Conservation (phyloP, 2,888 invertebrate genomes). For the Cryptus armator region DNA sequence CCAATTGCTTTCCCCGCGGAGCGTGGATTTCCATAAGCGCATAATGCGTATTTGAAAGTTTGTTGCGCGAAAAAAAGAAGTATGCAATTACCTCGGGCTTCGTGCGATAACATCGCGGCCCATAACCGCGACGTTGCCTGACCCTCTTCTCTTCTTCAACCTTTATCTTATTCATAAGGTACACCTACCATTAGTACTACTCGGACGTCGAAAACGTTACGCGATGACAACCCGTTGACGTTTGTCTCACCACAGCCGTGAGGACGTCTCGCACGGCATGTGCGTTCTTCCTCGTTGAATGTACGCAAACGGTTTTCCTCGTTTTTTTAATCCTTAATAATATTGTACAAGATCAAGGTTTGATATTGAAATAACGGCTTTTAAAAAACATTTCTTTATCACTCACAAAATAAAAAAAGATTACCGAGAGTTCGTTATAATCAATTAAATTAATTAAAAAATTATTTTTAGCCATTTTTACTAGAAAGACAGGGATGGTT, state of each 20-base stretch:
- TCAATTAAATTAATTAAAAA: too few species aligned
- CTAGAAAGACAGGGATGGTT: too few species aligned
- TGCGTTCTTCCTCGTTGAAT: neutral
- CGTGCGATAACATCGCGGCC: conserved; percentile 61
- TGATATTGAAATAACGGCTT: neutral
- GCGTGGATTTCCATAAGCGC: conserved; percentile 35
- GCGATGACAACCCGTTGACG: conserved; percentile 63
- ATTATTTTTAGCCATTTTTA: too few species aligned
- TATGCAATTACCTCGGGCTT: conserved; percentile 56
- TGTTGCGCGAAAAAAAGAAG: conserved; percentile 41
- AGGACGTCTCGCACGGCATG: conserved; percentile 2
- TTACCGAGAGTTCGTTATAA: too few species aligned
- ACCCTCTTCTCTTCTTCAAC: conserved; percentile 59
- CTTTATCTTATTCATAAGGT: conserved; percentile 17
- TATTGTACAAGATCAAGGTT: neutral
- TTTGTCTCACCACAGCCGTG: conserved; percentile 1
- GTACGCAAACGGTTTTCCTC: neutral
- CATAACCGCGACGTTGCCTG: conserved; percentile 50
- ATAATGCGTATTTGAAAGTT: conserved; percentile 51
- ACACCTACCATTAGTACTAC: conserved; percentile 7
- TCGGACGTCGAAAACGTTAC: neutral
- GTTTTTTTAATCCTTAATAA: neutral
- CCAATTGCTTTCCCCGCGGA: conserved; percentile 6
- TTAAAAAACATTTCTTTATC: too few species aligned
- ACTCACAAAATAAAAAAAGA: too few species aligned